phyloP scores from a whole-genome alignment of 2,888 invertebrate species.

The Acronicta alni region DNA sequence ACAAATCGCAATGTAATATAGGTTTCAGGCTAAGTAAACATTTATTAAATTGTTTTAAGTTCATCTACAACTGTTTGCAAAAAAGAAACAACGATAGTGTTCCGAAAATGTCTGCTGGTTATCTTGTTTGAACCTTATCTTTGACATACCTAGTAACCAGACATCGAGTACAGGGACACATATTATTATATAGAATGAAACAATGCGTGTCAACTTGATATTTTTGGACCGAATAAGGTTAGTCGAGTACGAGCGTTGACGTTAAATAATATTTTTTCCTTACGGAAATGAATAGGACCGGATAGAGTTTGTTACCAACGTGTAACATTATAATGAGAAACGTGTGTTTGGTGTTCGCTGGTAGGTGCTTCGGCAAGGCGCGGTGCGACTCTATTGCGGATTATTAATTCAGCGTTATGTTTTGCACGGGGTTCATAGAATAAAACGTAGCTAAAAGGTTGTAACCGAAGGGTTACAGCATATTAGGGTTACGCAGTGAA shows the following conservation, averaged over 20 bases:
- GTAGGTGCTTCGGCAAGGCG: constrained; percentile 4
- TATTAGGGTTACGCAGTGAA: neutral
- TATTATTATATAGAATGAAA: constrained; percentile 32
- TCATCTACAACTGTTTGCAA: constrained; percentile 28
- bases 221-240: constrained; percentile 44
- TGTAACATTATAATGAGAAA: constrained; percentile 8
- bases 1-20: constrained; percentile 12
- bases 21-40: constrained; percentile 26
- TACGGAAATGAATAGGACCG: constrained; percentile 15
- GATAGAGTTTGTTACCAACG: constrained; percentile 13
- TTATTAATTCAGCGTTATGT: constrained; percentile 13
- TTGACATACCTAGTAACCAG: constrained; percentile 44
- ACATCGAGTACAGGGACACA: constrained; percentile 20
- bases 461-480: no score
- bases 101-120: constrained; percentile 32
- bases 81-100: constrained; percentile 27
- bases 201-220: constrained; percentile 35
- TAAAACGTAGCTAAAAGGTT: no score
- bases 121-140: constrained; percentile 44
- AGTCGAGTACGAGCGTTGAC: constrained; percentile 27
- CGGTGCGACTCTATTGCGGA: constrained; percentile 10
- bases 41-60: constrained; percentile 23
- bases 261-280: constrained; percentile 30
- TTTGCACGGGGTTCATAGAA: constrained; percentile 9
- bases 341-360: constrained; percentile 8